Percentiles rank a stretch among this genome's conserved stretches.
These are phyloP conservation scores for Chiloscyllium plagiosum DNA, from an alignment of 2,113 vertebrate species.

Conservation along the genomic window DNA sequence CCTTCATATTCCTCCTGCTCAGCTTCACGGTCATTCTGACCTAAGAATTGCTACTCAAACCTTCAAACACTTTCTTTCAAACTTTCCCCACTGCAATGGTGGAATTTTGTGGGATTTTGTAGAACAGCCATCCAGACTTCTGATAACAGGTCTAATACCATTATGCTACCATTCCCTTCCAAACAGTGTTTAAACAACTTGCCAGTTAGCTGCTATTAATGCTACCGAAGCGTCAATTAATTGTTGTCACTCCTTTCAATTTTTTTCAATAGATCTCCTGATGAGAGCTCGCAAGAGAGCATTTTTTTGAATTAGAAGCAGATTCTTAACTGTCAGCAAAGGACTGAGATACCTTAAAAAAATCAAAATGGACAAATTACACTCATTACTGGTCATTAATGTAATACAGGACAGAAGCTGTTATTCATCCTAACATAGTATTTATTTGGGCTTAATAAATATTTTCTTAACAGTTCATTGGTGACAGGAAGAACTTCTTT, in stretches of 20 bases:
- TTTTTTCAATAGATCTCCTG: background rate
- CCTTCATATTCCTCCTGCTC: too few relatives aligned
- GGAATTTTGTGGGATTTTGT: too few relatives aligned
- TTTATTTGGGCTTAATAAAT: background rate
- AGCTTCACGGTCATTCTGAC: too few relatives aligned
- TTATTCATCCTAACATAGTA: background rate
- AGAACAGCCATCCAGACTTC: too few relatives aligned
- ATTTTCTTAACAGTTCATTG: background rate
- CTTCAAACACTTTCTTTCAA: too few relatives aligned
- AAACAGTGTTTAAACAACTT: background rate
- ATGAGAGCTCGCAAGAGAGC: background rate
- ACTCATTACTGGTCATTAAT: background rate
- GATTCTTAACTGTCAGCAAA: background rate
- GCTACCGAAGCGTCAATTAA: background rate
- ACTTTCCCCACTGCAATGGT: too few relatives aligned
- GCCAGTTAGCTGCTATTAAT: background rate
- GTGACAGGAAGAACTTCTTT: background rate
- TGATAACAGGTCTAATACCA: background rate
- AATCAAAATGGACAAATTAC: background rate
- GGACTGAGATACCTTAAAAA: background rate
- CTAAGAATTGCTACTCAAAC: too few relatives aligned
- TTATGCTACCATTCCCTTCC: background rate
- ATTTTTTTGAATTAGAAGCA: background rate
- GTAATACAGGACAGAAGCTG: background rate
- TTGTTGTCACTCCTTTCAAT: background rate